Percentiles rank a stretch among this genome's conserved stretches.
Conservation (phyloP, 2,888 invertebrate genomes). For the Tenthredo amoena region DNA sequence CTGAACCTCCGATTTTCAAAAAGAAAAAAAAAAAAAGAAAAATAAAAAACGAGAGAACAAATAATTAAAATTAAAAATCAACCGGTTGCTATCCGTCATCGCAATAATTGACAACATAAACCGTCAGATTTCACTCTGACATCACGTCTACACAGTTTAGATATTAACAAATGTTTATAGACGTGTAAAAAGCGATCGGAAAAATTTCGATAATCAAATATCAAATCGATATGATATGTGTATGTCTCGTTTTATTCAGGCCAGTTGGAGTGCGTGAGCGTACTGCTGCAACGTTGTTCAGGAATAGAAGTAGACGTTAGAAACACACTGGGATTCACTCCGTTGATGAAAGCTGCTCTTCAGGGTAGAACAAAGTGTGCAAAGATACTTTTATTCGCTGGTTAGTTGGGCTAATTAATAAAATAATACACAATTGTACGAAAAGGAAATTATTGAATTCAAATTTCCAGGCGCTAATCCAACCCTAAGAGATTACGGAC, state of each 20-base stretch:
- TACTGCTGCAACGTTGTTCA: constrained; percentile 83
- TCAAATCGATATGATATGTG: neutral
- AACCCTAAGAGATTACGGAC: constrained; percentile 83
- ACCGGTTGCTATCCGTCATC: neutral
- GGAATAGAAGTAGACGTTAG: constrained; percentile 85
- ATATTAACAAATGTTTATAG: neutral
- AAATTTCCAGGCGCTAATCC: constrained; percentile 83
- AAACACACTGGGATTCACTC: constrained; percentile 86
- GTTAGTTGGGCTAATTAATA: constrained; percentile 77
- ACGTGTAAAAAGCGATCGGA: neutral
- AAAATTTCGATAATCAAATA: neutral
- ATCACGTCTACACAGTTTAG: neutral
- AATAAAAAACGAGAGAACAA: neutral
- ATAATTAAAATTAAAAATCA: neutral
- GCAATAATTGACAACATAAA: neutral
- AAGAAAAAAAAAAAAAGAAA: neutral
- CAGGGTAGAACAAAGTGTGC: constrained; percentile 88
- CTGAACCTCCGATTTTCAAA: neutral
- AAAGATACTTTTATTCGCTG: constrained; percentile 86
- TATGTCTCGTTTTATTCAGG: constrained; percentile 77
- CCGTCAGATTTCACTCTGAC: neutral
- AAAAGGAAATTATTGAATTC: neutral
- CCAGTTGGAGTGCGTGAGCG: constrained; percentile 85
- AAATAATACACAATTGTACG: neutral
- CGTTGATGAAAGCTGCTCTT: constrained; percentile 87